Evolutionary conservation across 1,140 invertebrate genomes (phyloP).

Genomic region (Zophobas morio): DNA sequence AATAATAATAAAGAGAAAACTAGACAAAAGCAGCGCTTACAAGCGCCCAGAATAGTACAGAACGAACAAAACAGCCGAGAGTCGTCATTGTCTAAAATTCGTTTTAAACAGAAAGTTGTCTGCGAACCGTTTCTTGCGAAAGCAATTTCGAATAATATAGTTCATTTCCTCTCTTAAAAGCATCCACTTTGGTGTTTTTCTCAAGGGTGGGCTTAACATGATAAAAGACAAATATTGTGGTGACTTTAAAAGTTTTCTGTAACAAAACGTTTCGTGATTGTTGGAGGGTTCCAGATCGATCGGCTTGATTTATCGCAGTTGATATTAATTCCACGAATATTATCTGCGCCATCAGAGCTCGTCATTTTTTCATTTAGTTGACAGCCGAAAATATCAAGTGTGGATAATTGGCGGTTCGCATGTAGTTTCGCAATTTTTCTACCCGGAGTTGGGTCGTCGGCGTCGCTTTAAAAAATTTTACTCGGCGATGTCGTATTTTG

Average conservation of each 20-base stretch:
- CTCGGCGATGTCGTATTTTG: too few relatives aligned
- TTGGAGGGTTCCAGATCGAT: neutral
- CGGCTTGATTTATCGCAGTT: neutral
- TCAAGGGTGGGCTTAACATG: conserved; percentile 30
- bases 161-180: conserved; percentile 41
- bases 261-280: conserved; percentile 12
- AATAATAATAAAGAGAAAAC: too few relatives aligned
- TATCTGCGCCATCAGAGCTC: neutral
- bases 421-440: neutral
- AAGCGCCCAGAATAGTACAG: neutral
- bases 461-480: neutral
- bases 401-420: neutral
- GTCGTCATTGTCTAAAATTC: conserved; percentile 30
- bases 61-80: neutral
- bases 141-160: conserved; percentile 42
- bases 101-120: conserved; percentile 25
- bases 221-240: conserved; percentile 41
- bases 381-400: neutral
- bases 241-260: conserved; percentile 15
- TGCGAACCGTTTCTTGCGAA: conserved; percentile 30
- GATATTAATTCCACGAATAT: neutral
- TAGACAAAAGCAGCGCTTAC: too few relatives aligned
- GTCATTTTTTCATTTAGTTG: neutral
- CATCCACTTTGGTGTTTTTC: conserved; percentile 34
- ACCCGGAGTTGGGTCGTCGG: neutral